Base-by-base conservation (phyloP, 2,888 invertebrate species). In the Spicauda simplicius region DNA sequence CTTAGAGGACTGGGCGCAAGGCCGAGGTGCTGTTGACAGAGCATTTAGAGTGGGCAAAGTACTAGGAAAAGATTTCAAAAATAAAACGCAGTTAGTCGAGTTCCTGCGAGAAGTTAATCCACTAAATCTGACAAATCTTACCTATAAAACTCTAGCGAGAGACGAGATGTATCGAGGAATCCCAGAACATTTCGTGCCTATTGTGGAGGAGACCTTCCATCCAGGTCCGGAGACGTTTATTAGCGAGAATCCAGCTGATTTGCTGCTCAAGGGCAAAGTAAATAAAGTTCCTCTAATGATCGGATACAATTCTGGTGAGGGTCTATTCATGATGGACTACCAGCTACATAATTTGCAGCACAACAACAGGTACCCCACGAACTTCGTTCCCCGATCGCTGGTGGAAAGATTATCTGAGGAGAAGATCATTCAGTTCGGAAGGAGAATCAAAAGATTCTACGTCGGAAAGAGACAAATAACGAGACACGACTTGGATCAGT, bases 241-340 rank as follows among this genome's bases (percentile, higher is more conserved):
- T 20, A 76, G 77, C 7, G 77, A 83, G 50, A 71, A 81, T 20
- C 83, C 87, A 2, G 67, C 78, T 2, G 74, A 83, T 60, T 54
- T 80, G 18, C 57, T 77, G 0, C n/a, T 84, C 8, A 65, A 82
- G 59, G 75, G 81, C 4, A 80, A 80, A 10, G 74, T 81, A 18
- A 78, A 74, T 41, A 78, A 77, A 68, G 83, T 89, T 0, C 87
- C 90, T 0, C 50, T 87, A 0, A 75, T 90, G 70, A 70, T 80
- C 0, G 90, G 90, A 2, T 87, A 86, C 71, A 90, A 81, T 74
- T 80, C 84, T 1, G 81, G 79, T 2, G 90, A 90, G 79, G 88
- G 87, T 0, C 52, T 88, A 3, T 16, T 84, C 1, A 73, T 80
- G 61, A 62, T 83, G 0, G 71, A 73, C 52, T 76, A 79, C 50